Base-by-base conservation (phyloP, 2,113 vertebrate species). In the Monopterus albus region DNA sequence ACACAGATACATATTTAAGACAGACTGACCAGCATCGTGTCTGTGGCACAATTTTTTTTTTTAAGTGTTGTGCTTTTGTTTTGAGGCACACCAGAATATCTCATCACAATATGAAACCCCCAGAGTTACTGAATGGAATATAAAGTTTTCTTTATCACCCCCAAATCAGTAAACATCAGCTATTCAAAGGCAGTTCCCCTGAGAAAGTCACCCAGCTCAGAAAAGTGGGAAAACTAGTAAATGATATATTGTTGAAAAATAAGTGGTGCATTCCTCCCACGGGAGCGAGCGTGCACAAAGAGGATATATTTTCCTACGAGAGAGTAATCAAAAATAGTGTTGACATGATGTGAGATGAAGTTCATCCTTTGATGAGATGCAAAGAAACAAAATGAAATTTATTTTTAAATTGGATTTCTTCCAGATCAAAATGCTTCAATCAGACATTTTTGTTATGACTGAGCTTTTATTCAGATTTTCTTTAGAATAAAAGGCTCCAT, bases 81-180 rank as follows among this genome's bases (percentile, higher is more conserved):
- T 36, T 21, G 55, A 65, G 35, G 26, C n/a, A n/a, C n/a, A n/a
- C n/a, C n/a, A 39, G 14, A 51, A 43, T 18, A 21, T 38, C 11
- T 45, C 46, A 46, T 52, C 38, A 25, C 29, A 40, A 26, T 17
- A 1, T n/a, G 15, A 15, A 20, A 42, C 47, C 63, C 33, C 36
- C 26, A 36, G 10, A 39, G 42, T 57, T 45, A 33, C 39, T 61
- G 40, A 72, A 72, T 20, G 35, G 9, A 67, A 62, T 33, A 36
- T 46, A 61, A 61, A 35, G 4, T 11, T 59, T 52, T 43, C 18
- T 59, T 69, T 68, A 63, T 58, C 33, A 39, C 23, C 31, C 10
- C 15, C 25, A 69, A 73, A 56, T 23, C 59, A 53, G 61, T 39
- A 51, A 72, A 70, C 43, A 74, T 62, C 28, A 49, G 21, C 74